Evolutionary conservation across 2,113 vertebrate genomes (phyloP), one percentile per base, ranked within the genome.

Genomic region (Nothobranchius kuhntae): DNA sequence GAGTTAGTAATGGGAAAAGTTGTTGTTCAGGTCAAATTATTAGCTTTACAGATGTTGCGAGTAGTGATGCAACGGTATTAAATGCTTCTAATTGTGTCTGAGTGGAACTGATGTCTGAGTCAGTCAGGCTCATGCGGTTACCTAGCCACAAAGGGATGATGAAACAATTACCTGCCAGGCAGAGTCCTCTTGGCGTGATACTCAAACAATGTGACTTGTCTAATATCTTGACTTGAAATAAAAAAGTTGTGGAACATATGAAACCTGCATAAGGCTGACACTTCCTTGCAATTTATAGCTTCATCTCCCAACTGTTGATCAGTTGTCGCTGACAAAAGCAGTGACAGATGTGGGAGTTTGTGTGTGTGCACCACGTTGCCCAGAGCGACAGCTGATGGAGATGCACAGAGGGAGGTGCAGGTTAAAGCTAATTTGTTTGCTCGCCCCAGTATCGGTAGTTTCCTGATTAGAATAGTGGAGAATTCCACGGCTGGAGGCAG

Each of bases 401-500:
- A 77, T 36, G 70, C 80, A 77, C 83, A 74, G 64, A 66, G 82
- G 73, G 83, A 82, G 81, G 66, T 73, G 64, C 70, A 81, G 84
- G 84, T 82, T 84, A 77, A 80, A 85, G 80, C 70, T 73, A 65
- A 73, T 80, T 78, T 79, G 78, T 60, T 83, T 71, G 63, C 79
- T 72, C 21, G 13, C 73, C 64, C 9, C 72, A 58, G 74, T 74
- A 73, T 77, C 73, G 71, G 71, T 79, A 62, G 73, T 65, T 77
- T 83, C 77, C 78, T 87, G 86, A 89, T 91, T 88, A 85, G 68
- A 84, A 68, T 40, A 68, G 77, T 58, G 59, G 76, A 61, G 71
- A 66, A 75, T 82, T 73, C 77, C 75, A 4, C 61, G 60, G 85
- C 86, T 78, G 82, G 85, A 91, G 83, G 83, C 83, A 75, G 75